Evolutionary conservation across 2,888 invertebrate genomes (phyloP).

Genomic region (Eilema depressum): DNA sequence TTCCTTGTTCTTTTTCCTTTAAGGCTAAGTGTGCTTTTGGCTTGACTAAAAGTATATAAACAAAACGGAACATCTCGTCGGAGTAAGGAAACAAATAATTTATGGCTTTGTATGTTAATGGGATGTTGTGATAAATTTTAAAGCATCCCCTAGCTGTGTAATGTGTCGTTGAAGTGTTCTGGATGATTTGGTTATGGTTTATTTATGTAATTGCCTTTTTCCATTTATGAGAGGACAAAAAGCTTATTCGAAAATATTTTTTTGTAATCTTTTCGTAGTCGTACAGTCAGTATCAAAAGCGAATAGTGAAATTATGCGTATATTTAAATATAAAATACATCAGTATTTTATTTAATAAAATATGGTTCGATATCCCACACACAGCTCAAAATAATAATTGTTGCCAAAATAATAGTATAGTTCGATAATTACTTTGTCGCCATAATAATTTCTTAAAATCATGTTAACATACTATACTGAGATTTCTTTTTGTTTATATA

Average conservation of each 20-base stretch:
- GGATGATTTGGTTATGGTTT: neutral
- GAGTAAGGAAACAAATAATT: neutral
- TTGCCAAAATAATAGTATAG: too few species aligned
- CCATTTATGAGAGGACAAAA: neutral
- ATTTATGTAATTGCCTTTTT: conserved; percentile 9
- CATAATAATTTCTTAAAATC: too few species aligned
- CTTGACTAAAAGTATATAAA: conserved; percentile 3
- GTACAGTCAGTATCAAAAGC: neutral
- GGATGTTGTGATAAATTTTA: conserved; percentile 7
- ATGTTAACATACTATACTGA: too few species aligned
- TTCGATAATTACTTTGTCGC: too few species aligned
- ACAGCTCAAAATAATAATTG: too few species aligned
- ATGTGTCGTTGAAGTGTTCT: neutral
- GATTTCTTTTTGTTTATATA: too few species aligned
- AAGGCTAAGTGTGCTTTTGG: conserved; percentile 6
- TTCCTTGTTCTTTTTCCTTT: conserved; percentile 2
- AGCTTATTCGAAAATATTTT: neutral
- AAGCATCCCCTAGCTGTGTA: conserved; percentile 1
- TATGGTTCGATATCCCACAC: too few species aligned
- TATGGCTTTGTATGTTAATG: conserved; percentile 1
- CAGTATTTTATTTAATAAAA: too few species aligned
- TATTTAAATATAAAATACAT: too few species aligned
- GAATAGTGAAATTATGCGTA: neutral
- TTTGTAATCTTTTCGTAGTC: neutral
- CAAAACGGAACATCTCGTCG: conserved; percentile 5